Percentiles rank a stretch among this genome's conserved stretches.
Evolutionary conservation across 2,888 invertebrate genomes (phyloP).

Genomic region (Morpho achilles): DNA sequence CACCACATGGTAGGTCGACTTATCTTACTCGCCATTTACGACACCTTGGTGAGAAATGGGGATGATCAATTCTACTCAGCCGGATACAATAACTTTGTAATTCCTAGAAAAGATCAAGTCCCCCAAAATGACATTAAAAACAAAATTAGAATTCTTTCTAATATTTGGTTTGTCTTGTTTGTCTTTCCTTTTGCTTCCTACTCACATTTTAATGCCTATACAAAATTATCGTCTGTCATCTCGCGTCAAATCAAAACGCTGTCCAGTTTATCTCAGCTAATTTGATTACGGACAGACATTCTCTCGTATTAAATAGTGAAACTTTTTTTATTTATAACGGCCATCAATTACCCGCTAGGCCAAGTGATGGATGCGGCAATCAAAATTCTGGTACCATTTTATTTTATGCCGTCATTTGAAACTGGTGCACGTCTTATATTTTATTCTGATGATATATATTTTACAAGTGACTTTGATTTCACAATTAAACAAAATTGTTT

Average conservation of each 20-base stretch:
- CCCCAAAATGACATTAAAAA: too few relatives aligned
- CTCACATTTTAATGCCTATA: slow-evolving; percentile 3
- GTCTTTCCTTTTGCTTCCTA: too few relatives aligned
- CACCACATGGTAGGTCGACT: too few relatives aligned
- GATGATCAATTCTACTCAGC: too few relatives aligned
- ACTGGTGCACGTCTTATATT: background rate
- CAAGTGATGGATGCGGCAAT: slow-evolving; percentile 23
- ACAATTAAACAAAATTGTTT: too few relatives aligned
- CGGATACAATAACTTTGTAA: too few relatives aligned
- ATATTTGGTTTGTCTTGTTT: too few relatives aligned
- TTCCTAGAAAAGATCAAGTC: too few relatives aligned
- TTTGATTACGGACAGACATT: slow-evolving; percentile 21
- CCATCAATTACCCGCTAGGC: slow-evolving; percentile 17
- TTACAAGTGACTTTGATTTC: too few relatives aligned
- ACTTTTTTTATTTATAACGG: slow-evolving; percentile 22
- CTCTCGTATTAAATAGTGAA: slow-evolving; percentile 11
- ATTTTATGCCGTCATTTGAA: slow-evolving; percentile 17
- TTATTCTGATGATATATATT: background rate
- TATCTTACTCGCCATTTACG: too few relatives aligned
- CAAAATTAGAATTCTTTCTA: too few relatives aligned
- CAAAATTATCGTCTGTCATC: slow-evolving; percentile 4
- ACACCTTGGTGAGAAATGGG: too few relatives aligned
- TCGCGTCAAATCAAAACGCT: slow-evolving; percentile 9
- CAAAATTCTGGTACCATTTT: slow-evolving; percentile 23
- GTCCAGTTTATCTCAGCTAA: slow-evolving; percentile 21